A percentile compares a stretch with the other conserved stretches of the same genome.
Evolutionary conservation across 2,888 invertebrate species (phyloP).

Genomic region (Sympetrum striolatum): DNA sequence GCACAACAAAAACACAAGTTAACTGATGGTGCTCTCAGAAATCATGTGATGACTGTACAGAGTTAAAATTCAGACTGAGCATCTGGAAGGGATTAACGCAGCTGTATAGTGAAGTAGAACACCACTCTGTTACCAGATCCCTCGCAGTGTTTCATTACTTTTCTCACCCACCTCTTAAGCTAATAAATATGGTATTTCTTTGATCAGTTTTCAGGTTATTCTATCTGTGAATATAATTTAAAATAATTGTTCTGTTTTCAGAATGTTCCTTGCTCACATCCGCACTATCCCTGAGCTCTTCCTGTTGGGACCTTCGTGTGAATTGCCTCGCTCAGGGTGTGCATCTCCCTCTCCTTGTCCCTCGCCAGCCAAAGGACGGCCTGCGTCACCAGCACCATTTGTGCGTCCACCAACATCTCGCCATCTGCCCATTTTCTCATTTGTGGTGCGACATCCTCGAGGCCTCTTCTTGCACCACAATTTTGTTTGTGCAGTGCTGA

Average conservation of each 20-base stretch:
- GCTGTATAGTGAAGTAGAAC: too few species aligned
- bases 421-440: constrained; percentile 80
- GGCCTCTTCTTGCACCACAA: constrained; percentile 89
- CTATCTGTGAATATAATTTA: constrained; percentile 8
- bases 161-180: too few species aligned
- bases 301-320: constrained; percentile 73
- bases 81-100: too few species aligned
- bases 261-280: constrained; percentile 80
- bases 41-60: too few species aligned
- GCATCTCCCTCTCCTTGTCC: not conserved
- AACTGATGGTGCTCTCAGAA: too few species aligned
- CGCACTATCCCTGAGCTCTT: constrained; percentile 81
- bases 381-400: constrained; percentile 25
- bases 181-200: too few species aligned
- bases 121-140: too few species aligned
- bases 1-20: too few species aligned
- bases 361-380: constrained; percentile 10
- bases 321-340: constrained; percentile 53
- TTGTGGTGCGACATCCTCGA: constrained; percentile 81
- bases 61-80: too few species aligned
- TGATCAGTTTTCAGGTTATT: too few species aligned
- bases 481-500: constrained; percentile 83
- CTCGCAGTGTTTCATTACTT: too few species aligned
- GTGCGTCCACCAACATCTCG: constrained; percentile 56
- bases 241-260: constrained; percentile 58